These are phyloP conservation scores for Channa maculata DNA, from an alignment of 2,113 vertebrate genomes.

Conservation along the genomic window DNA sequence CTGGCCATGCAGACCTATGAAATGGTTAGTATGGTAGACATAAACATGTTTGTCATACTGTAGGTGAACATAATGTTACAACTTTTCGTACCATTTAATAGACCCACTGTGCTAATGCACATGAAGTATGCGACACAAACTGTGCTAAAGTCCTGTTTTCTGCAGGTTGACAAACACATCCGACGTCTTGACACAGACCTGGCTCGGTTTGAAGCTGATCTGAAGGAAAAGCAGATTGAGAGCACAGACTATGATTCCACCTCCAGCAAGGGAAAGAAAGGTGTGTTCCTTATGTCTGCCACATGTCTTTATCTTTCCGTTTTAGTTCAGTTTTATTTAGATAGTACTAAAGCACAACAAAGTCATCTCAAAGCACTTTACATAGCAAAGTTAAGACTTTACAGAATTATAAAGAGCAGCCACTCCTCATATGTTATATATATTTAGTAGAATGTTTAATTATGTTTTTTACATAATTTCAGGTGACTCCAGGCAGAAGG, in stretches of 20 bases:
- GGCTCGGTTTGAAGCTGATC: slow-evolving; percentile 95
- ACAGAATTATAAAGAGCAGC: no score
- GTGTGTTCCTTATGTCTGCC: slow-evolving; percentile 76
- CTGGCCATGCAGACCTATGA: slow-evolving; percentile 99
- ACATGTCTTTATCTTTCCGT: not conserved
- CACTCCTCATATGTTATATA: not conserved
- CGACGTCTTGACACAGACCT: slow-evolving; percentile 95
- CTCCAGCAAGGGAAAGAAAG: slow-evolving; percentile 97
- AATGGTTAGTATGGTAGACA: slow-evolving; percentile 86
- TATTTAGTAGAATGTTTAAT: not conserved
- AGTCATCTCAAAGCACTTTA: no score
- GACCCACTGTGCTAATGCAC: not conserved
- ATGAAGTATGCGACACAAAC: not conserved
- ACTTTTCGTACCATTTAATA: slow-evolving; percentile 16
- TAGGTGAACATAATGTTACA: no score
- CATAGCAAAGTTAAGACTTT: no score
- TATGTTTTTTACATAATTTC: slow-evolving; percentile 36
- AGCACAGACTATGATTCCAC: slow-evolving; percentile 96
- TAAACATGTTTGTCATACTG: not conserved
- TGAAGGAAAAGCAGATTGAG: slow-evolving; percentile 98
- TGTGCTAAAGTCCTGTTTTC: not conserved
- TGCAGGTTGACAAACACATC: slow-evolving; percentile 97
- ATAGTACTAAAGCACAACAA: no score
- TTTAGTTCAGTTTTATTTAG: no score
- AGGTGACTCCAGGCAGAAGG: slow-evolving; percentile 91